Evolutionary conservation across 2,797 vertebrate genomes (phyloP).

Genomic region (Sebastolobus alascanus): DNA sequence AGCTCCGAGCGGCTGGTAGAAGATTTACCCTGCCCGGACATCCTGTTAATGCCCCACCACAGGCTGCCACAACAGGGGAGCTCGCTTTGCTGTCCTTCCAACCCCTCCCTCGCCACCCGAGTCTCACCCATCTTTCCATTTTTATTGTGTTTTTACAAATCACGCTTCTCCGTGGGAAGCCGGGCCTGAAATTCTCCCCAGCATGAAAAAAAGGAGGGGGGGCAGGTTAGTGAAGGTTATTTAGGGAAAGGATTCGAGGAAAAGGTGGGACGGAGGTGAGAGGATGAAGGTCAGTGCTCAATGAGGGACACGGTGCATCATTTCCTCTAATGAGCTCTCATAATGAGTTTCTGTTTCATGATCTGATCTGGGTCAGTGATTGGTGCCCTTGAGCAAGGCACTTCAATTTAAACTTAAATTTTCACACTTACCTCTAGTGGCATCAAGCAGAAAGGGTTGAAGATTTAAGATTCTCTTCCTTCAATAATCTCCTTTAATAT

Average conservation of each 20-base stretch:
- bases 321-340: slow-evolving; percentile 20
- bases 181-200: slow-evolving; percentile 63
- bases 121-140: slow-evolving; percentile 70
- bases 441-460: not conserved
- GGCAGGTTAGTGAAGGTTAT: slow-evolving; percentile 66
- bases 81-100: slow-evolving; percentile 58
- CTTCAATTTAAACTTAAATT: too few species aligned
- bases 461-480: not conserved
- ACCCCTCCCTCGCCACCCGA: slow-evolving; percentile 26
- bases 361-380: not conserved
- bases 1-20: slow-evolving; percentile 44
- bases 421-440: not conserved
- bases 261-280: slow-evolving; percentile 40
- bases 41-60: slow-evolving; percentile 74
- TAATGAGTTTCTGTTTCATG: slow-evolving; percentile 12
- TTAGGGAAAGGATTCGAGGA: slow-evolving; percentile 45
- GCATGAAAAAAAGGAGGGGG: slow-evolving; percentile 37
- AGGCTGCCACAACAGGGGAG: slow-evolving; percentile 71
- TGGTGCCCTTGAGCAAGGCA: slow-evolving; percentile 3
- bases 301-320: not conserved
- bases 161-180: slow-evolving; percentile 64
- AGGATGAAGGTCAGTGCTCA: slow-evolving; percentile 5
- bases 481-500: not conserved
- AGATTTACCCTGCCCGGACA: slow-evolving; percentile 73
- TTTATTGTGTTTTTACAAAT: slow-evolving; percentile 80